Evolutionary conservation across 2,888 invertebrate genomes (phyloP).

Genomic region (Tetrapedia diversipes): DNA sequence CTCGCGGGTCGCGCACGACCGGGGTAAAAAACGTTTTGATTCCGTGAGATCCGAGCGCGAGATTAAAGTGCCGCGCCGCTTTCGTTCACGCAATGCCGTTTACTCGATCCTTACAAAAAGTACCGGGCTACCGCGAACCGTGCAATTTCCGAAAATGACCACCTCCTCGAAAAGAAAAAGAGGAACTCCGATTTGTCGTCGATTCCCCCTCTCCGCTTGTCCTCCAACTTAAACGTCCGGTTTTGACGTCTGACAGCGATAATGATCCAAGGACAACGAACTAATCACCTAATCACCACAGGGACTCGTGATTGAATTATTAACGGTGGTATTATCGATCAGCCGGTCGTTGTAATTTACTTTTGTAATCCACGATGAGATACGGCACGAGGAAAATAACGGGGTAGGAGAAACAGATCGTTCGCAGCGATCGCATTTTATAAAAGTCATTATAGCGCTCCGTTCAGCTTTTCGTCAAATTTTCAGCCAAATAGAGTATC

Average conservation of each 20-base stretch:
- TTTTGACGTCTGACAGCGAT: background rate
- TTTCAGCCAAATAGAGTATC: background rate
- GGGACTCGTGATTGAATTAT: constrained; percentile 25
- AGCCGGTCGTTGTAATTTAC: constrained; percentile 12
- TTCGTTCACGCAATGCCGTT: constrained; percentile 63
- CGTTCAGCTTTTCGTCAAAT: constrained; percentile 1
- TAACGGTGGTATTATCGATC: constrained; percentile 25
- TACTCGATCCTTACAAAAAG: constrained; percentile 63
- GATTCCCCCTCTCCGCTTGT: too few species aligned
- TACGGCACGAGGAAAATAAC: constrained; percentile 12
- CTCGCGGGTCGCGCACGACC: constrained; percentile 35
- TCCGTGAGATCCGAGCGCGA: constrained; percentile 50
- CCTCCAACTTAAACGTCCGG: background rate
- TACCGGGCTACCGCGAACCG: background rate
- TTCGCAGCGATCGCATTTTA: constrained; percentile 12
- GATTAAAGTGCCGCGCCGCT: constrained; percentile 49
- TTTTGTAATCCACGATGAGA: constrained; percentile 20
- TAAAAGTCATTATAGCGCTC: constrained; percentile 9
- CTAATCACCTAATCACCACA: background rate
- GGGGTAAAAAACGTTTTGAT: constrained; percentile 44
- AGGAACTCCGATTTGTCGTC: too few species aligned
- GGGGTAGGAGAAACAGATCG: constrained; percentile 11
- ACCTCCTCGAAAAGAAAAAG: background rate
- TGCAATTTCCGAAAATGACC: constrained; percentile 25
- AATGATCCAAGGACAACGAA: background rate